phyloP scores from a whole-genome alignment of 2,888 invertebrate species.

The Hirtodrosophila histrioides region DNA sequence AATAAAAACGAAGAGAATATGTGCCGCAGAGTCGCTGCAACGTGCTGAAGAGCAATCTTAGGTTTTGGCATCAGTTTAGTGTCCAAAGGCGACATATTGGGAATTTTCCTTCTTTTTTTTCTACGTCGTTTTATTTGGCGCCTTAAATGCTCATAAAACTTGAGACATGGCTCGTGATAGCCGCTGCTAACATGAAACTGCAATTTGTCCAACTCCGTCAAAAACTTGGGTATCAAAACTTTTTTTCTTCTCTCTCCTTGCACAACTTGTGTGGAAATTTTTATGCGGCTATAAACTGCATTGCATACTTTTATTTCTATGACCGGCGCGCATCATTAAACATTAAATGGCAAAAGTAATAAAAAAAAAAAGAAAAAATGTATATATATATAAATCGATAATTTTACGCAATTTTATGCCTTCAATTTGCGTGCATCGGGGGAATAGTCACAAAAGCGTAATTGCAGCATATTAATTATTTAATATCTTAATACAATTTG shows the following conservation, averaged over 20 bases:
- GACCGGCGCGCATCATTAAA: constrained; percentile 26
- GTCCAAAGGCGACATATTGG: constrained; percentile 18
- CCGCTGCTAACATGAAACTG: constrained; percentile 50
- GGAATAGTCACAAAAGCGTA: no score
- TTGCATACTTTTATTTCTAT: constrained; percentile 12
- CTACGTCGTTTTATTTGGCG: constrained; percentile 50
- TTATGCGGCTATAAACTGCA: constrained; percentile 36
- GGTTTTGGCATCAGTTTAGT: constrained; percentile 7
- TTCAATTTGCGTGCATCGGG: no score
- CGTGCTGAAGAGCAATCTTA: constrained; percentile 6
- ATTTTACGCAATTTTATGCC: not conserved
- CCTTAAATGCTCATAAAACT: constrained; percentile 60
- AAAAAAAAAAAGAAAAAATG: not conserved
- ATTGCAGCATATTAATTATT: no score
- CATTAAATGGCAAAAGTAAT: constrained; percentile 16
- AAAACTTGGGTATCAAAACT: not conserved
- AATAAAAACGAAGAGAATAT: no score
- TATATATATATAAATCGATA: not conserved
- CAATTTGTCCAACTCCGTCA: constrained; percentile 55
- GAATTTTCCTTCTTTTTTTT: constrained; percentile 28
- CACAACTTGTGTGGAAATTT: constrained; percentile 41
- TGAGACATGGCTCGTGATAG: constrained; percentile 39
- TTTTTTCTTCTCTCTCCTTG: constrained; percentile 34
- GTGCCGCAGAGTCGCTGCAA: constrained; percentile 6
- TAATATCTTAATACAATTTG: no score